Evolutionary conservation across 1,140 invertebrate genomes (phyloP), one percentile per base, ranked within the genome.

Genomic region (Drosophila lacertosa): DNA sequence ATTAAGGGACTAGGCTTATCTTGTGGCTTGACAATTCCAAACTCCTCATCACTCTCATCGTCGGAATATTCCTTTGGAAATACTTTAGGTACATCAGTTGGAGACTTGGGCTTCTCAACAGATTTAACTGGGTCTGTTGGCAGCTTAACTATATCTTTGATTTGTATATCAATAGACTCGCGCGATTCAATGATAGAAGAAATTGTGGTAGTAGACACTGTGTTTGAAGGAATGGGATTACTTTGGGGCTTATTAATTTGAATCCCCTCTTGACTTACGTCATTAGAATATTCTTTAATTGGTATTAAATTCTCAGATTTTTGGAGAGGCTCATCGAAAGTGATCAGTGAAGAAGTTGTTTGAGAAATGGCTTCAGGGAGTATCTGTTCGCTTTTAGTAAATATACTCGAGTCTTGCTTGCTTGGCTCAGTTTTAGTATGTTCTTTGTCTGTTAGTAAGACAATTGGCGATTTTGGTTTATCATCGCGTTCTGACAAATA

Each of bases 251-350:
- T 57, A n/a, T 37, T 26, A 57, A 44, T 16, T 7, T 6, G 13
- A n/a, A 37, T 32, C n/a, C 48, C 40, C 2, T 51, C 35, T 7
- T 74, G 53, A 48, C 18, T 74, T 57, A 58, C 51, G 15, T 63
- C 65, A 18, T 68, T 44, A 20, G 51, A 69, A 33, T 59, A 59
- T 0, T 47, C 32, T 3, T 26, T 62, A 1, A n/a, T n/a, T n/a
- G 16, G 51, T 39, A 26, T 48, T 45, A n/a, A n/a, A n/a, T n/a
- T n/a, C n/a, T n/a, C n/a, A n/a, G n/a, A n/a, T n/a, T n/a, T n/a
- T n/a, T n/a, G n/a, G n/a, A n/a, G n/a, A n/a, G n/a, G n/a, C n/a
- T n/a, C n/a, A n/a, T n/a, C n/a, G n/a, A n/a, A n/a, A n/a, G n/a
- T n/a, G n/a, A n/a, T n/a, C n/a, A n/a, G n/a, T n/a, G n/a, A n/a